phyloP scores from a whole-genome alignment of 35 echinoderm and acorn worm genomes.

The Eucidaris tribuloides region DNA sequence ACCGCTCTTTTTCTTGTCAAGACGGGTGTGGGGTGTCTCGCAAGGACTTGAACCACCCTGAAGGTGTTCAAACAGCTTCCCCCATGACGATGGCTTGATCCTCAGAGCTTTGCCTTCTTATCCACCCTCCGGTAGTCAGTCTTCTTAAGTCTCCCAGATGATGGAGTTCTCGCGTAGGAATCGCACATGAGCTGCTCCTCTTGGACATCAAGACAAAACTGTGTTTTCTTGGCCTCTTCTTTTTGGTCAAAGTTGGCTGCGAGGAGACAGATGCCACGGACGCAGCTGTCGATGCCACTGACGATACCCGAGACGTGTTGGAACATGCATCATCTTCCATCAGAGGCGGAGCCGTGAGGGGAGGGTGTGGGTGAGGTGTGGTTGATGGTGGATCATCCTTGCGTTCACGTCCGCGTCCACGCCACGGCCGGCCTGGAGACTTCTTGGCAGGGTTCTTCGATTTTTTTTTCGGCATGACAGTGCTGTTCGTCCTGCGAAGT shows the following conservation, averaged over 20 bases:
- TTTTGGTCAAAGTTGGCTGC: background rate
- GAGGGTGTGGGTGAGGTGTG: background rate
- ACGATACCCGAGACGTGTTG: no score
- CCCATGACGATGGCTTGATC: background rate
- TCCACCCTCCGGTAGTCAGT: conserved; percentile 9
- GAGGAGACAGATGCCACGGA: background rate
- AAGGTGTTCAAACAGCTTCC: background rate
- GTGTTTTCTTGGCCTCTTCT: background rate
- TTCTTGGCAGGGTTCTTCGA: background rate
- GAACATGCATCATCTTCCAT: conserved; percentile 11
- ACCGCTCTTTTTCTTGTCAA: background rate
- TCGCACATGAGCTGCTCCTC: conserved; percentile 6
- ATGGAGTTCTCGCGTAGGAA: background rate
- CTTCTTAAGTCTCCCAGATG: background rate
- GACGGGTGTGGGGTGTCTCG: background rate
- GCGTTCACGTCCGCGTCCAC: conserved; percentile 1
- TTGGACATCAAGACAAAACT: background rate
- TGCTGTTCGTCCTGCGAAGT: background rate
- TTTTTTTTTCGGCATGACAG: no score
- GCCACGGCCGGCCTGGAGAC: conserved; percentile 3
- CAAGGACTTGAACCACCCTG: conserved; percentile 9
- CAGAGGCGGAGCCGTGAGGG: background rate
- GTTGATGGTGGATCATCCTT: conserved; percentile 23
- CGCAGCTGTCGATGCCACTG: background rate
- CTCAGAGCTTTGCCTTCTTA: conserved; percentile 18